Conservation (phyloP, 2,888 invertebrate genomes). For the Phania funesta region DNA sequence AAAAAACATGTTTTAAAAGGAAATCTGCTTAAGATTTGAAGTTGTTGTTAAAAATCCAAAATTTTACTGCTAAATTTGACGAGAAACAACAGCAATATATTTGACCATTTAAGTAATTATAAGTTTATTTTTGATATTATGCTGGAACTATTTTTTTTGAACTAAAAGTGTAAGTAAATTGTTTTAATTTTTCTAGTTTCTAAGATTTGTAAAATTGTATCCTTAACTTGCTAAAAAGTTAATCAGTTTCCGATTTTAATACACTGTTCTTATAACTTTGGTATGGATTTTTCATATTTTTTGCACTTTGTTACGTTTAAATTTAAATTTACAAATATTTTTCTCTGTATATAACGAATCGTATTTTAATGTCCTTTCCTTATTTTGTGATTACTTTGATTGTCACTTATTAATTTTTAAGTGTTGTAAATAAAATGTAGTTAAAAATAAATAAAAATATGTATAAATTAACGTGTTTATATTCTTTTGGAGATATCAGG, state of each 20-base stretch:
- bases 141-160: constrained; percentile 36
- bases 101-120: constrained; percentile 24
- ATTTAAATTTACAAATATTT: constrained; percentile 13
- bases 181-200: constrained; percentile 54
- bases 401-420: constrained; percentile 57
- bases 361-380: background rate
- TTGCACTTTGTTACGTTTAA: constrained; percentile 5
- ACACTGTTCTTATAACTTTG: constrained; percentile 42
- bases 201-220: constrained; percentile 66
- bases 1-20: constrained; percentile 16
- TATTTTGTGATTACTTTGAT: constrained; percentile 40
- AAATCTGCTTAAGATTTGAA: constrained; percentile 62
- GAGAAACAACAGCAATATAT: background rate
- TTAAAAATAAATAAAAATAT: constrained; percentile 50
- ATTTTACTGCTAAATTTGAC: constrained; percentile 22
- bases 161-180: constrained; percentile 54
- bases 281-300: constrained; percentile 54
- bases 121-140: constrained; percentile 38
- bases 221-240: constrained; percentile 25
- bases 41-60: constrained; percentile 66
- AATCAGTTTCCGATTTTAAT: constrained; percentile 16
- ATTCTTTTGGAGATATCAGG: background rate
- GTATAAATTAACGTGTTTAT: background rate
- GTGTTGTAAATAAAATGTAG: constrained; percentile 65
- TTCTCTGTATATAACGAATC: constrained; percentile 33